Evolutionary conservation across 1,140 invertebrate species (phyloP).

Genomic region (Phortica variegata): DNA sequence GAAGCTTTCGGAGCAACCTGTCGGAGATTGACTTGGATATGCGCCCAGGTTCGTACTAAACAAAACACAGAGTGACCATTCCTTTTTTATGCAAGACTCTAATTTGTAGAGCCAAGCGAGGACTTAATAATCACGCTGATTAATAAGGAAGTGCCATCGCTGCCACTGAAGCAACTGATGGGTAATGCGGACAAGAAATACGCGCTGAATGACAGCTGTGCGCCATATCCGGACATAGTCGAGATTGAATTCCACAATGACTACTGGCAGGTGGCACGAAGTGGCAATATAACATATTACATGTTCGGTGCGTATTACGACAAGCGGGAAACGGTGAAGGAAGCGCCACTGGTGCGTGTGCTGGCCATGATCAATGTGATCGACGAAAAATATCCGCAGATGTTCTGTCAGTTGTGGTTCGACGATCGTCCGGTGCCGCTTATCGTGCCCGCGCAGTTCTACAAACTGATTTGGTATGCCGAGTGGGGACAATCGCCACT

Average conservation of each 20-base stretch:
- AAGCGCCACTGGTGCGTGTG: constrained; percentile 75
- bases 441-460: constrained; percentile 74
- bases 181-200: background rate
- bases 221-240: constrained; percentile 11
- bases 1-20: no score
- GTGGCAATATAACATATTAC: constrained; percentile 78
- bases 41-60: no score
- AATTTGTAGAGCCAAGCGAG: no score
- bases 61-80: no score
- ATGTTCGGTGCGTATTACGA: constrained; percentile 87
- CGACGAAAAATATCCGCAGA: constrained; percentile 64
- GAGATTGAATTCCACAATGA: constrained; percentile 39
- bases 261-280: constrained; percentile 75
- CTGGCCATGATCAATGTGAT: constrained; percentile 84
- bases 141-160: constrained; percentile 35
- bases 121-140: no score
- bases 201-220: constrained; percentile 12
- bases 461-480: constrained; percentile 87
- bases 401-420: constrained; percentile 82
- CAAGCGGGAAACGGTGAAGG: constrained; percentile 67
- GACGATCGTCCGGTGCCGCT: constrained; percentile 71
- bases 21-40: no score
- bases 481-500: constrained; percentile 89
- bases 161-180: constrained; percentile 29
- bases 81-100: no score